These are phyloP conservation scores for Eleginops maclovinus DNA, from an alignment of 2,113 vertebrate species.

Conservation along the genomic window DNA sequence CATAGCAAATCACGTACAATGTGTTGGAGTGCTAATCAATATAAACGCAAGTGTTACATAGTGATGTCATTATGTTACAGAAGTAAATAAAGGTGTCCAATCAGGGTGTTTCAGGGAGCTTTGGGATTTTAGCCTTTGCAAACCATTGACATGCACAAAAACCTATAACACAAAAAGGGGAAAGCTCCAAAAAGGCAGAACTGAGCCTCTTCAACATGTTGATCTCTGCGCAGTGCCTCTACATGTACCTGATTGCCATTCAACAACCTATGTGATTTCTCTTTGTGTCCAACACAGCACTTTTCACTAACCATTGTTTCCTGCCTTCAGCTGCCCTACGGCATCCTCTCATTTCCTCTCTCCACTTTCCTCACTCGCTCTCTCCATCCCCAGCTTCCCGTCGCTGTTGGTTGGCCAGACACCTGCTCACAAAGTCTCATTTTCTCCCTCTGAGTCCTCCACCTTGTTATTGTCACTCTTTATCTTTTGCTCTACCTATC, in stretches of 20 bases:
- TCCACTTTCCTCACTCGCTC: constrained; percentile 47
- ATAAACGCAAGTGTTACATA: too few species aligned
- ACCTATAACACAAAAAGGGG: too few species aligned
- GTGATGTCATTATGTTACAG: too few species aligned
- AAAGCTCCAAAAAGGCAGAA: too few species aligned
- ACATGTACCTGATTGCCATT: constrained; percentile 13
- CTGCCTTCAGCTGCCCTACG: constrained; percentile 59
- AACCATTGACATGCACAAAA: too few species aligned
- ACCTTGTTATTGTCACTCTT: constrained; percentile 21
- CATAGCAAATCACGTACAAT: too few species aligned
- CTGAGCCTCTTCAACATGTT: background rate
- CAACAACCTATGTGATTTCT: constrained; percentile 23
- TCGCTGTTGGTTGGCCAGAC: constrained; percentile 26
- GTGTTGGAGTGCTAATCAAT: too few species aligned
- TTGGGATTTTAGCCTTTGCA: too few species aligned
- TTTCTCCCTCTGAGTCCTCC: constrained; percentile 6
- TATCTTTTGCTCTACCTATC: constrained; percentile 43
- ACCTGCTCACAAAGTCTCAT: constrained; percentile 27
- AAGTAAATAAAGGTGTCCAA: too few species aligned
- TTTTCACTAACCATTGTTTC: constrained; percentile 59
- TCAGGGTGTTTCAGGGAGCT: too few species aligned
- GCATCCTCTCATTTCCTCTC: constrained; percentile 55
- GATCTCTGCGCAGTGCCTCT: background rate
- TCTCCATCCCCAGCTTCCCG: constrained; percentile 40
- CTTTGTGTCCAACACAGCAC: constrained; percentile 50